phyloP scores from a whole-genome alignment of 64 coral and sea anemone species.

The Pocillopora verrucosa region DNA sequence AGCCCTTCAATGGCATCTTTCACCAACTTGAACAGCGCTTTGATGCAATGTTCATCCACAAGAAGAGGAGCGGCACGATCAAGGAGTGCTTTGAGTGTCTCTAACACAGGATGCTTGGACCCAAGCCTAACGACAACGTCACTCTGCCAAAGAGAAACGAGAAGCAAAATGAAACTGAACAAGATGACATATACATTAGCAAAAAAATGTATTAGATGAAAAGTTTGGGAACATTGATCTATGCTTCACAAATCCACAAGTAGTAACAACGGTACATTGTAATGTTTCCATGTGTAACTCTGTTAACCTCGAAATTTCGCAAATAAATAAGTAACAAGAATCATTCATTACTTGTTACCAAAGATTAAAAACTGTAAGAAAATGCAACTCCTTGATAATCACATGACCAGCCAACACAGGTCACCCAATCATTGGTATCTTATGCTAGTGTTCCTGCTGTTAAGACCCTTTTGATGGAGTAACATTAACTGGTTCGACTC shows the following conservation, averaged over 20 bases:
- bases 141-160: slow-evolving; percentile 47
- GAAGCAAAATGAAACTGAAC: not conserved
- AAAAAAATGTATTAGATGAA: not conserved
- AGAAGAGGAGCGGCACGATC: slow-evolving; percentile 85
- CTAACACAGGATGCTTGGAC: slow-evolving; percentile 75
- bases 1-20: slow-evolving; percentile 75
- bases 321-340: too few relatives aligned
- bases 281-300: too few relatives aligned
- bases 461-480: too few relatives aligned
- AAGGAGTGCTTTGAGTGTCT: slow-evolving; percentile 85
- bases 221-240: too few relatives aligned
- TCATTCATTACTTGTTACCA: too few relatives aligned
- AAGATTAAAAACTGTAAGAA: too few relatives aligned
- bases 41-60: slow-evolving; percentile 71
- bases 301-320: too few relatives aligned
- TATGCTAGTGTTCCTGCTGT: too few relatives aligned
- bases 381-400: too few relatives aligned
- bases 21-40: slow-evolving; percentile 67
- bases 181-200: not conserved
- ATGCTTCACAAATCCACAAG: too few relatives aligned
- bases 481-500: not conserved
- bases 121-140: slow-evolving; percentile 88
- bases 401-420: too few relatives aligned
- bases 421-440: not conserved
- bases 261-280: too few relatives aligned